Base-by-base conservation (phyloP, 1,140 invertebrate species). In the Brachionus plicatilis region DNA sequence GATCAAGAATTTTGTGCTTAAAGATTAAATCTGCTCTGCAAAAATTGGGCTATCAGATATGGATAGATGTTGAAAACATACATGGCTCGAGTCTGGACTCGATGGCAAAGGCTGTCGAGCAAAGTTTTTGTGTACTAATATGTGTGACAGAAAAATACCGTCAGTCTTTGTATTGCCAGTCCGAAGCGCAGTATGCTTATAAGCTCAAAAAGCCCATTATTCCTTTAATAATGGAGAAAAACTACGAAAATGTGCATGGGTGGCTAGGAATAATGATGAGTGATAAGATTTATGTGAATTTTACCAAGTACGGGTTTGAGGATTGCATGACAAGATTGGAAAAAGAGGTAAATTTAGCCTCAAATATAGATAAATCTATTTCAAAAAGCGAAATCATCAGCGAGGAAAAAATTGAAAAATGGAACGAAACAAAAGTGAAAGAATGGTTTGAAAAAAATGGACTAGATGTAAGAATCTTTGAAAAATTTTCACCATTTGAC, bases 21-120 rank as follows among this genome's bases (percentile, higher is more conserved):
- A n/a, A 17, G 14, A 68, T 82, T 5, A 82, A 82, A 82, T 17
- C n/a, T 14, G 20, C 12, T 43, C 29, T 82, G 29, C 56, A 82
- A 27, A 24, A 4, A 4, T 12, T 12, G 5, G 53, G 53, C 20
- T 27, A 65, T 29, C 37, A 20, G 9, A 43, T 82, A 12, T 86
- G 86, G 86, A 85, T 86, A 37, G 86, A 86, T 83, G 82, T 87
- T 2, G 85, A 86, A 11, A 50, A 86, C 29, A 86, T 86, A 84
- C 85, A 83, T 68, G 72, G 66, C 50, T 85, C 88, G 2, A 89
- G 88, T 27, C 68, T 89, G 20, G 88, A 89, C 66, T 88, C 88
- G 29, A 90, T 90, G 89, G 88, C 89, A 1, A 85, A 87, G 29
- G 89, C 89, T 12, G 88, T 90, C 7, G 89, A 90, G 76, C 87